Base-by-base conservation (phyloP, 2,113 vertebrate genomes). In the Peromyscus polionotus region DNA sequence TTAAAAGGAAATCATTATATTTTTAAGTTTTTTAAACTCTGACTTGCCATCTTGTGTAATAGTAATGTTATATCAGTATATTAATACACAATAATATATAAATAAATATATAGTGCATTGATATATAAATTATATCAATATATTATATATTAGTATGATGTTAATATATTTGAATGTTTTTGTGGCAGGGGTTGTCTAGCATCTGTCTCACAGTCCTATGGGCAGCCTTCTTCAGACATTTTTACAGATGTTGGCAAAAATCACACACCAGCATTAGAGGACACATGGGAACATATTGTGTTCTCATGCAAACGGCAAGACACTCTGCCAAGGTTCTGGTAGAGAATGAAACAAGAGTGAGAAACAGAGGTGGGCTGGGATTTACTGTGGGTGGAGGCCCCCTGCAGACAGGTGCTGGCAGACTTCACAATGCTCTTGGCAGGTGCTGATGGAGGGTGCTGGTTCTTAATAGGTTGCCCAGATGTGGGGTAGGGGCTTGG, bases 301-400 rank as follows among this genome's bases (percentile, higher is more conserved):
- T 7, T 31, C 22, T 28, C 5, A 8, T 26, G 12, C 1, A 17
- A 54, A 73, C 3, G 22, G 54, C 2, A n/a, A 33, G 57, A n/a
- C 20, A 0, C 0, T 61, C 88, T 24, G 22, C 17, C 5, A 7
- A 10, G 13, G 8, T 22, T 48, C 36, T 79, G 36, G 14, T 36
- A 86, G 59, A 45, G 61, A 26, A 28, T 0, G 1, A 76, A 83
- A 3, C 0, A 59, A 24, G 31, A 33, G 9, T 5, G 3, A 33
- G 13, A 4, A 22, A 0, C 0, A 14, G 28, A 84, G 26, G 1
- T 3, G 1, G 9, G 3, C 1, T 14, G 85, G 33, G 10, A 3
- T 54, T 65, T 36, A 36, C 1, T 26, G 7, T 14, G 31, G 59
- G 19, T 6, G 0, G 4, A 13, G 36, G 3, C 5, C 36, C 10